These are phyloP conservation scores for Columba livia DNA, from an alignment of 2,113 vertebrate species.

Conservation along the genomic window DNA sequence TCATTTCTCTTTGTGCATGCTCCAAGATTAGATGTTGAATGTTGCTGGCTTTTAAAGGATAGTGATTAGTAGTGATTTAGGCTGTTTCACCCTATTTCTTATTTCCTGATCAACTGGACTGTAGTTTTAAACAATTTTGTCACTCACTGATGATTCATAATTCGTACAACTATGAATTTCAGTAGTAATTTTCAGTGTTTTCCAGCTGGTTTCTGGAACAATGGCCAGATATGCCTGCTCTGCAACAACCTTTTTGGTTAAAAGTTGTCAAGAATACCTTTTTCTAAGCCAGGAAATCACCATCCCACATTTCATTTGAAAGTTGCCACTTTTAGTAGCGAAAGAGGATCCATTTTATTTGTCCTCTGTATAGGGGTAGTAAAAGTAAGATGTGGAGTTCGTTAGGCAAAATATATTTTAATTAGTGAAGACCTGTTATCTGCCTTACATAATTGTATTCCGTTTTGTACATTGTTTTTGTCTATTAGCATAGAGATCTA, in stretches of 20 bases:
- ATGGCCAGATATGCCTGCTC: not conserved
- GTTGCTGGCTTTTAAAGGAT: not conserved
- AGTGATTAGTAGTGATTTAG: slow-evolving; percentile 10
- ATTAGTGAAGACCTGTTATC: not conserved
- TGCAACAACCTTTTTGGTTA: not conserved
- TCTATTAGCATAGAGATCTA: not conserved
- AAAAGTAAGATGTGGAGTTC: not conserved
- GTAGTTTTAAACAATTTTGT: not conserved
- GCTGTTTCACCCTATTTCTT: not conserved
- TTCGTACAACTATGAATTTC: not conserved
- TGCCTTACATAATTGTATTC: not conserved
- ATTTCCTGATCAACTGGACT: not conserved
- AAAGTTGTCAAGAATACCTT: not conserved
- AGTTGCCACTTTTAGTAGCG: not conserved
- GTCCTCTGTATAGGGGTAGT: not conserved
- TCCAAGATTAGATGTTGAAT: not conserved
- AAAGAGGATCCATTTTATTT: not conserved
- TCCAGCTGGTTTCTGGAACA: not conserved
- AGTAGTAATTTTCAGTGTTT: not conserved
- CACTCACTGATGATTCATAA: not conserved
- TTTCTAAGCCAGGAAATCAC: not conserved
- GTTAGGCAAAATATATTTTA: not conserved
- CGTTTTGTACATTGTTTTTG: not conserved
- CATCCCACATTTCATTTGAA: not conserved
- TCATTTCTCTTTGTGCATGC: not conserved